Evolutionary conservation across 92 coral and sea anemone species (phyloP).

Genomic region (Siderastrea siderea): DNA sequence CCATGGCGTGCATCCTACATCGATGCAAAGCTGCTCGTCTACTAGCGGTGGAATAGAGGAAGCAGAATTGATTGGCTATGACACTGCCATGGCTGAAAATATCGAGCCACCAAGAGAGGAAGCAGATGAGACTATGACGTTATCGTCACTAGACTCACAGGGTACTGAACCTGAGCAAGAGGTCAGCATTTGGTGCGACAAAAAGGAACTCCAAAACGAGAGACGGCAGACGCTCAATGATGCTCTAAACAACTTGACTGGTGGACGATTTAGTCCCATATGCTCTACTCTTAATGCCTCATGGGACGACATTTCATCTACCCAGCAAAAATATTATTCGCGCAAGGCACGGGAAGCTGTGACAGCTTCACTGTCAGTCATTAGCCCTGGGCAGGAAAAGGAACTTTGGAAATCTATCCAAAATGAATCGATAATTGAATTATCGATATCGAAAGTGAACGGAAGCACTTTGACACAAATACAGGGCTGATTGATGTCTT

Average conservation of each 20-base stretch:
- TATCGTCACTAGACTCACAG: neutral
- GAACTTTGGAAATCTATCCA: constrained; percentile 44
- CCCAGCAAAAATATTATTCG: constrained; percentile 53
- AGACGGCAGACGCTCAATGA: constrained; percentile 18
- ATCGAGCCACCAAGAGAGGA: neutral
- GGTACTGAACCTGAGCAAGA: constrained; percentile 5
- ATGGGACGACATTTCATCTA: constrained; percentile 54
- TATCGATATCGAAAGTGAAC: too few relatives aligned
- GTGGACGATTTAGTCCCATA: constrained; percentile 42
- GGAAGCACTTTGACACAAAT: constrained; percentile 45
- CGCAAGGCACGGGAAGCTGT: constrained; percentile 41
- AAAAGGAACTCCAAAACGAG: constrained; percentile 7
- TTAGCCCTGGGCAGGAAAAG: constrained; percentile 59
- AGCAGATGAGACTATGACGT: neutral
- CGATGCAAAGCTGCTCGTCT: neutral
- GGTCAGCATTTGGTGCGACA: neutral
- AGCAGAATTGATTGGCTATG: neutral
- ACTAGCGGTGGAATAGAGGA: neutral
- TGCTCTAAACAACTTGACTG: constrained; percentile 2
- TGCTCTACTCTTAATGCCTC: constrained; percentile 35
- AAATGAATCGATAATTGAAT: constrained; percentile 8
- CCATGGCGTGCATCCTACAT: neutral
- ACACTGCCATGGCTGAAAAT: neutral
- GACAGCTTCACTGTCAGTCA: constrained; percentile 35
- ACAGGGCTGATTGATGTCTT: constrained; percentile 55